Evolutionary conservation across 2,113 vertebrate genomes (phyloP).

Genomic region (Plecotus auritus): DNA sequence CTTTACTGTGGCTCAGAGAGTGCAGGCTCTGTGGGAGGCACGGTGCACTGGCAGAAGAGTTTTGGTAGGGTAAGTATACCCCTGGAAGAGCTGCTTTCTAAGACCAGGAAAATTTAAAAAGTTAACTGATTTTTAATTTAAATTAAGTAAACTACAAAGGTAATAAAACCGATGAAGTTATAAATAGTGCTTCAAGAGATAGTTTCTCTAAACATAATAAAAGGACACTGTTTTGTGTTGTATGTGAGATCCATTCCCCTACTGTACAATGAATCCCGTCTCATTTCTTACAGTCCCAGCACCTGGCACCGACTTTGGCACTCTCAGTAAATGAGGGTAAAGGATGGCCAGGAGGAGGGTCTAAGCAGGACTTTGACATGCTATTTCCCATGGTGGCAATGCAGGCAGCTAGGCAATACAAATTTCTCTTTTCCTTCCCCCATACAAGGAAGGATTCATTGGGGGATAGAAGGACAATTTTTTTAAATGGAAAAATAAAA

Average conservation of each 20-base stretch:
- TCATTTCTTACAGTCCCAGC: background rate
- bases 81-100: background rate
- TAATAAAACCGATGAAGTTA: background rate
- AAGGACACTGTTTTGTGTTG: background rate
- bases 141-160: background rate
- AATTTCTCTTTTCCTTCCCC: background rate
- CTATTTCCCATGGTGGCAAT: background rate
- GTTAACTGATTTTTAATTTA: background rate
- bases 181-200: background rate
- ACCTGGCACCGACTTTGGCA: background rate
- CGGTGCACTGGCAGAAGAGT: background rate
- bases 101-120: background rate
- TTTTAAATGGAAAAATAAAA: conserved; percentile 7
- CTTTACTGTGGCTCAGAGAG: background rate
- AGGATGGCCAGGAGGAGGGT: background rate
- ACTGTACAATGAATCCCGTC: background rate
- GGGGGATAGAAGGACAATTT: background rate
- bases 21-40: background rate
- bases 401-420: background rate
- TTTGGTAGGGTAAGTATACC: background rate
- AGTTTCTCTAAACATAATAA: background rate
- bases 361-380: background rate
- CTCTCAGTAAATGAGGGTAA: background rate
- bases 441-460: background rate
- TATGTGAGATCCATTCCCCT: background rate